Conservation (phyloP, 2,888 invertebrate species). For the Ormia ochracea region DNA sequence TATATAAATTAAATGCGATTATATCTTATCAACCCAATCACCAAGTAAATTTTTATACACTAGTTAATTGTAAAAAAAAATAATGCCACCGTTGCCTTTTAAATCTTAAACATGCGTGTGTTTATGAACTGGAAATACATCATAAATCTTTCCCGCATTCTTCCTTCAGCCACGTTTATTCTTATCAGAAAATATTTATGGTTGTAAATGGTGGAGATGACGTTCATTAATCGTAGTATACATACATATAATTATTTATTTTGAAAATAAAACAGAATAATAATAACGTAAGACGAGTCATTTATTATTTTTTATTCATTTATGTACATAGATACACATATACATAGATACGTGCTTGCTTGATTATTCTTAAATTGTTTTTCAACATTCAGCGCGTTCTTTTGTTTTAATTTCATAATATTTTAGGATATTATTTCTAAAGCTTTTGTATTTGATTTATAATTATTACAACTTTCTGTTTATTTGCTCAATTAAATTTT, state of each 20-base stretch:
- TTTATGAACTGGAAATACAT: neutral
- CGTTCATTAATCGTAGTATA: neutral
- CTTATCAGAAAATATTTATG: neutral
- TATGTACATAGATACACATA: neutral
- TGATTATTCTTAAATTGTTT: slow-evolving; percentile 25
- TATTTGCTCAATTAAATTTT: slow-evolving; percentile 14
- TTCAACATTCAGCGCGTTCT: neutral
- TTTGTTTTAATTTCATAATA: neutral
- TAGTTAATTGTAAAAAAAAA: neutral
- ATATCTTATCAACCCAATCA: neutral
- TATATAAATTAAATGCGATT: slow-evolving; percentile 29
- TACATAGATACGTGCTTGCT: neutral
- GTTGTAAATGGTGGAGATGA: neutral
- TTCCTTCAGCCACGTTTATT: neutral
- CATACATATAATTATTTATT: slow-evolving; percentile 5
- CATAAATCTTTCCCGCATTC: neutral
- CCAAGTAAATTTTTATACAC: slow-evolving; percentile 1
- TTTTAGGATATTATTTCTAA: slow-evolving; percentile 8
- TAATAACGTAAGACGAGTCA: slow-evolving; percentile 33
- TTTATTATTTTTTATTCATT: slow-evolving; percentile 2
- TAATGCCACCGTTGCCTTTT: slow-evolving; percentile 34
- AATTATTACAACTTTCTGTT: neutral
- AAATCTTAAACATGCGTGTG: neutral
- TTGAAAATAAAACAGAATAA: neutral
- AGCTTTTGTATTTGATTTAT: slow-evolving; percentile 11